Evolutionary conservation across 2,888 invertebrate genomes (phyloP).

Genomic region (Eurytoma adleriae): DNA sequence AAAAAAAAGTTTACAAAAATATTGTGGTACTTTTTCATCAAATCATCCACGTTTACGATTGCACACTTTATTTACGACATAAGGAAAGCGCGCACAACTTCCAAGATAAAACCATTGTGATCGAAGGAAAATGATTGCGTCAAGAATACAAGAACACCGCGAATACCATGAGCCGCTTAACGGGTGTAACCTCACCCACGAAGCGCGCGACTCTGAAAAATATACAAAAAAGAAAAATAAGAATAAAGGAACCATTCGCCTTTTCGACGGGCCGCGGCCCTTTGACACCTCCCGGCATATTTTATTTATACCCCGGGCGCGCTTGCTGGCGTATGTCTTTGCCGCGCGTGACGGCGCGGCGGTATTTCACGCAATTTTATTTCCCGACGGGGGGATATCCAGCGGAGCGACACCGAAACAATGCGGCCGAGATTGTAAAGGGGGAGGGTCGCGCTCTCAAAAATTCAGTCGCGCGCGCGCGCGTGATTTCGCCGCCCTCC

Average conservation of each 20-base stretch:
- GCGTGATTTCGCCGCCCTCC: too few species aligned
- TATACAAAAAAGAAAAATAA: neutral
- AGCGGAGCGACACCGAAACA: neutral
- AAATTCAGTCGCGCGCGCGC: neutral
- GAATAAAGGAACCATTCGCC: neutral
- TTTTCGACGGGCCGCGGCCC: conserved; percentile 3
- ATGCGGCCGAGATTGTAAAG: neutral
- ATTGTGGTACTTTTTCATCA: too few species aligned
- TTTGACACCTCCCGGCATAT: conserved; percentile 7
- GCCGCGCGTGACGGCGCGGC: neutral
- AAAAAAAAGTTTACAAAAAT: too few species aligned
- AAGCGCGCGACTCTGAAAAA: too few species aligned
- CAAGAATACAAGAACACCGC: too few species aligned
- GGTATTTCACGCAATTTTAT: conserved; percentile 32
- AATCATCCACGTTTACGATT: too few species aligned
- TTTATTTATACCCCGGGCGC: conserved; percentile 3
- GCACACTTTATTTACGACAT: too few species aligned
- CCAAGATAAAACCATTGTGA: too few species aligned
- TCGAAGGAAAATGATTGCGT: too few species aligned
- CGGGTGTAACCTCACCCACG: too few species aligned
- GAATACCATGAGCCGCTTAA: too few species aligned
- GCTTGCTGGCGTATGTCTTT: neutral
- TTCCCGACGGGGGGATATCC: neutral
- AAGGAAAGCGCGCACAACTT: too few species aligned
- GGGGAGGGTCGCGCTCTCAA: neutral